A percentile compares a stretch with the other conserved stretches of the same genome.
These are phyloP conservation scores for honey bee (Apis mellifera) DNA, from an alignment of 1,140 invertebrate genomes.

Conservation along the genomic window DNA sequence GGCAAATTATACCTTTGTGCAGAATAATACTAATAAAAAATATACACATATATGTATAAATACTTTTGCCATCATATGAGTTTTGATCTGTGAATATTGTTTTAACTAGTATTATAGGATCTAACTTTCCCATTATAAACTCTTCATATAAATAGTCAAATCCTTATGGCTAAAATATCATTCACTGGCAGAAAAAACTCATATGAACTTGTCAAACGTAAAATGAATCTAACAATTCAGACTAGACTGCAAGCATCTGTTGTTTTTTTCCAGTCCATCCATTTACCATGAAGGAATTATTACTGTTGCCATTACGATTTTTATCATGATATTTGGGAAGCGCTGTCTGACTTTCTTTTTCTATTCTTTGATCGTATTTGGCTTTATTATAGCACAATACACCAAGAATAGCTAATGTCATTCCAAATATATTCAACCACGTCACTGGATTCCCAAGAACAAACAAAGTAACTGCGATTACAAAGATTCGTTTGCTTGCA, in stretches of 20 bases:
- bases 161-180: background rate
- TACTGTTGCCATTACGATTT: slow-evolving; percentile 70
- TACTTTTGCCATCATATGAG: slow-evolving; percentile 36
- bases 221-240: slow-evolving; percentile 55
- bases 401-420: slow-evolving; percentile 94
- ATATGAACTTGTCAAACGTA: slow-evolving; percentile 24
- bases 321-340: slow-evolving; percentile 80
- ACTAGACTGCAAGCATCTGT: slow-evolving; percentile 70
- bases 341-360: slow-evolving; percentile 81
- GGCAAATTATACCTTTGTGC: slow-evolving; percentile 27
- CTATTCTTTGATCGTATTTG: slow-evolving; percentile 86
- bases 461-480: slow-evolving; percentile 94
- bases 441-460: slow-evolving; percentile 96
- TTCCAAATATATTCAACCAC: slow-evolving; percentile 92
- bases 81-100: background rate
- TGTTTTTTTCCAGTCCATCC: slow-evolving; percentile 67
- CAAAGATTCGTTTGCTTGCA: slow-evolving; percentile 96
- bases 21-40: slow-evolving; percentile 42
- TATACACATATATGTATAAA: slow-evolving; percentile 33
- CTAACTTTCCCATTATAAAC: background rate
- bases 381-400: slow-evolving; percentile 95
- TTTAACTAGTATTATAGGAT: background rate
- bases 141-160: background rate
- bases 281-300: slow-evolving; percentile 67
- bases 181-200: slow-evolving; percentile 24